Conservation (phyloP, 1,140 invertebrate species). For the Phortica variegata region DNA sequence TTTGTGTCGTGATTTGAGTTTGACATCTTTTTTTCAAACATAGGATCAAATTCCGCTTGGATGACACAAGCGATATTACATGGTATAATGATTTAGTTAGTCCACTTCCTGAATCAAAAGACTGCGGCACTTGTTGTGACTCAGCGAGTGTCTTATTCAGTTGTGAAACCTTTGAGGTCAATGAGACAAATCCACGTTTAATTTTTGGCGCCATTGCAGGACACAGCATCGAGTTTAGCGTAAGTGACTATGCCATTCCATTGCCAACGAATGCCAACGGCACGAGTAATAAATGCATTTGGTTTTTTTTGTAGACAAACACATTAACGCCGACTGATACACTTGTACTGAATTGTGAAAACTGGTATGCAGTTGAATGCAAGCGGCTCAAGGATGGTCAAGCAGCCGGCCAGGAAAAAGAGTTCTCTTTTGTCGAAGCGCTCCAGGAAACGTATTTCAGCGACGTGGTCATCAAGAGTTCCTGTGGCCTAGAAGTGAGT, state of each 20-base stretch:
- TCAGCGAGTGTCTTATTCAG: constrained; percentile 62
- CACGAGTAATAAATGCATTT: neutral
- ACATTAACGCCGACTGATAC: constrained; percentile 60
- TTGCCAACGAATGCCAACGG: neutral
- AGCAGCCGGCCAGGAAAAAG: constrained; percentile 50
- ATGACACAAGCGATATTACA: constrained; percentile 67
- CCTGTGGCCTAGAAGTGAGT: constrained; percentile 31
- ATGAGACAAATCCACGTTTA: constrained; percentile 56
- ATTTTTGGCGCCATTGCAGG: constrained; percentile 67
- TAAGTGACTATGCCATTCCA: constrained; percentile 43
- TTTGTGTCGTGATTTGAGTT: neutral
- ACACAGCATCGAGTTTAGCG: constrained; percentile 68
- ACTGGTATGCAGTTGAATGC: constrained; percentile 67
- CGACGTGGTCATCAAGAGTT: constrained; percentile 61
- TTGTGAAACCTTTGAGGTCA: constrained; percentile 68
- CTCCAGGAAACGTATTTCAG: constrained; percentile 67
- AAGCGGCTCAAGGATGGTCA: constrained; percentile 59
- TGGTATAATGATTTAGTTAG: constrained; percentile 60
- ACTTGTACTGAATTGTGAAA: constrained; percentile 64
- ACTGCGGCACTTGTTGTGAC: constrained; percentile 42
- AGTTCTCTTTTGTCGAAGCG: constrained; percentile 65
- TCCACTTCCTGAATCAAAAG: constrained; percentile 60
- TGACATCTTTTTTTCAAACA: neutral
- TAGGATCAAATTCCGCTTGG: constrained; percentile 66
- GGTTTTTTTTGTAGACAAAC: constrained; percentile 46